A percentile compares a stretch with the other conserved stretches of the same genome.
These are phyloP conservation scores for Hippopotamus amphibius DNA, from an alignment of 2,113 vertebrate genomes.

Conservation along the genomic window DNA sequence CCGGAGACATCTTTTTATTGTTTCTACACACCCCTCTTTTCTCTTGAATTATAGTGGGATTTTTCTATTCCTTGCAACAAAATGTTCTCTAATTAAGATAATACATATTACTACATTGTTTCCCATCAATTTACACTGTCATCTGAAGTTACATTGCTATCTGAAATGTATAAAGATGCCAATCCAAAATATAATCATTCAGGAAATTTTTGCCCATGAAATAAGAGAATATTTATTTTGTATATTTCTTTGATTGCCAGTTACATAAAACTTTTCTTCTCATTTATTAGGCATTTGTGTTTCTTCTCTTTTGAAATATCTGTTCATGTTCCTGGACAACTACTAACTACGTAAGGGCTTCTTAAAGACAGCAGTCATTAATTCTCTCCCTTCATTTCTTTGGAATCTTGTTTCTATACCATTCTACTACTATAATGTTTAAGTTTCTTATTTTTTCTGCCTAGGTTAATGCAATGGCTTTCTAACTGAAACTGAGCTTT, in stretches of 20 bases:
- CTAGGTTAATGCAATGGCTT: background rate
- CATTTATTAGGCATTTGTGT: background rate
- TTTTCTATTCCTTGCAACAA: background rate
- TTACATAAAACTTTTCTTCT: background rate
- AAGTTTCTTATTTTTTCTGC: background rate
- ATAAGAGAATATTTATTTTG: constrained; percentile 5
- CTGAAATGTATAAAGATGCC: background rate
- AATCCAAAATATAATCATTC: background rate
- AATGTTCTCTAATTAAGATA: background rate
- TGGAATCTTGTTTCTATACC: background rate
- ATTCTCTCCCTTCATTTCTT: background rate
- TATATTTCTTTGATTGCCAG: constrained; percentile 13
- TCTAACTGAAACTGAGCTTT: background rate
- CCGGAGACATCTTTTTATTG: background rate
- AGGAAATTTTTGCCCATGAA: background rate
- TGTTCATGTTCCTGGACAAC: background rate
- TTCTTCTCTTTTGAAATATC: background rate
- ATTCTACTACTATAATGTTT: background rate
- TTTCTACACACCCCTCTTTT: background rate
- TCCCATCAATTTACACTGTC: background rate
- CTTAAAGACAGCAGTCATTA: constrained; percentile 9
- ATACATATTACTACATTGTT: background rate
- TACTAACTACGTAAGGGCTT: background rate
- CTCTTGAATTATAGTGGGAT: background rate
- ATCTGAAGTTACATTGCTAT: background rate